phyloP scores from a whole-genome alignment of 2,888 invertebrate genomes.

The Portevinia maculata region DNA sequence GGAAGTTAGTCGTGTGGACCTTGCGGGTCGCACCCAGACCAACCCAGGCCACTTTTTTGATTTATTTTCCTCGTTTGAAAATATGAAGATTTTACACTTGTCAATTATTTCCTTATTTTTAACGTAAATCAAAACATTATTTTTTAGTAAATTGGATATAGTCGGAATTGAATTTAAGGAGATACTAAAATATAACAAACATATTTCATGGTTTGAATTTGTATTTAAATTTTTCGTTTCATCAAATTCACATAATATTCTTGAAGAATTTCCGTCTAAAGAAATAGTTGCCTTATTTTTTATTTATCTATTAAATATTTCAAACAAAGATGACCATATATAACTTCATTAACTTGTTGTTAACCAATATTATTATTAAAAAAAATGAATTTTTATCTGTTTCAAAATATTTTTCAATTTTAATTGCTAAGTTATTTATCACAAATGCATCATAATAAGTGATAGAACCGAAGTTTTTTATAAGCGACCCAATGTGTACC shows the following conservation, averaged over 20 bases:
- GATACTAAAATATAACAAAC: constrained; percentile 76
- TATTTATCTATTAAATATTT: constrained; percentile 71
- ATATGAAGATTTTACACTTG: no score
- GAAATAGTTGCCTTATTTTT: constrained; percentile 21
- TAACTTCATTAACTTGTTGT: constrained; percentile 75
- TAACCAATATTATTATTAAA: constrained; percentile 76
- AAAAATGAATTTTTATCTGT: constrained; percentile 76
- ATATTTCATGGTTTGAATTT: constrained; percentile 75
- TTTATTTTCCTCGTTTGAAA: no score
- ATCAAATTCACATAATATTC: constrained; percentile 27
- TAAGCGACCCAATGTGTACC: constrained; percentile 80
- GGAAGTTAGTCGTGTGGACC: no score
- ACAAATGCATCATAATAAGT: constrained; percentile 77
- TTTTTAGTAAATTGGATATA: constrained; percentile 77
- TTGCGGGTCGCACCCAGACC: no score
- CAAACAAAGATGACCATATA: constrained; percentile 78
- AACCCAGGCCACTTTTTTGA: no score
- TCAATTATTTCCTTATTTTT: constrained; percentile 58
- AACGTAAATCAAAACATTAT: constrained; percentile 77
- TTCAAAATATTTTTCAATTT: constrained; percentile 76
- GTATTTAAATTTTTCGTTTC: constrained; percentile 36
- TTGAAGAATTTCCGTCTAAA: constrained; percentile 25
- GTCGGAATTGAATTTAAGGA: constrained; percentile 76
- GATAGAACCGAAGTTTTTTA: constrained; percentile 75
- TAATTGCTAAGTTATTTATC: neutral